Conservation (phyloP, 2,113 vertebrate genomes). For the Mus spicilegus region DNA sequence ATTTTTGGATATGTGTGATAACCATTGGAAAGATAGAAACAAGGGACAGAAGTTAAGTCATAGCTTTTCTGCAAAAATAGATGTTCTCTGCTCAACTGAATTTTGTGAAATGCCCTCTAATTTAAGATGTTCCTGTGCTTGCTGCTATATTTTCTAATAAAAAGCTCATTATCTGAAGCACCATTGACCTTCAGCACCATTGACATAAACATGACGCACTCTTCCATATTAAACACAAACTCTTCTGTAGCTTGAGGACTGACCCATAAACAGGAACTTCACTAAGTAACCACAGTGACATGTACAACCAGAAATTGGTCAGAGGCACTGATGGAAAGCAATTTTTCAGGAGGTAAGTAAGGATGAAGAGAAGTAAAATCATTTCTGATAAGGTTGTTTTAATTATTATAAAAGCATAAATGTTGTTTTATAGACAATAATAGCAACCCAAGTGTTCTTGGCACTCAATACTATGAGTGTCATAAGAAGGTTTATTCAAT, state of each 20-base stretch:
- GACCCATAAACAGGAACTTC: conserved; percentile 31
- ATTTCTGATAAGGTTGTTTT: conserved; percentile 38
- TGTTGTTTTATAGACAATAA: conserved; percentile 33
- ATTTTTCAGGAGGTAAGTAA: not conserved
- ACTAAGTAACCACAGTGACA: conserved; percentile 42
- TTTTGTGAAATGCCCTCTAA: conserved; percentile 44
- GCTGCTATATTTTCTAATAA: conserved; percentile 51
- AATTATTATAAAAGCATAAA: conserved; percentile 27
- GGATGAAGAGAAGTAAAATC: not conserved
- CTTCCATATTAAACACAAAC: conserved; percentile 52
- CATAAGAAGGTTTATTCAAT: not conserved
- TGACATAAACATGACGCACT: not conserved
- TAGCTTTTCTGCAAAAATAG: conserved; percentile 40
- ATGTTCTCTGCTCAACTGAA: not conserved
- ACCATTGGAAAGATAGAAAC: not conserved
- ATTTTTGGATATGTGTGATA: not conserved
- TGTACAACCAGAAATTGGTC: not conserved
- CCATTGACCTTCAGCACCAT: conserved; percentile 42
- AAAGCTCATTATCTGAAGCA: conserved; percentile 62
- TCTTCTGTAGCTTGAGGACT: not conserved
- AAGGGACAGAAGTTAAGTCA: conserved; percentile 41
- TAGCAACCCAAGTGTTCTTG: not conserved
- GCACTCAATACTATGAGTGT: not conserved
- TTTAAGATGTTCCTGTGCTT: not conserved
- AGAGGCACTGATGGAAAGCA: not conserved